phyloP scores from a whole-genome alignment of 2,113 vertebrate species.

The Phrynocephalus versicolor region DNA sequence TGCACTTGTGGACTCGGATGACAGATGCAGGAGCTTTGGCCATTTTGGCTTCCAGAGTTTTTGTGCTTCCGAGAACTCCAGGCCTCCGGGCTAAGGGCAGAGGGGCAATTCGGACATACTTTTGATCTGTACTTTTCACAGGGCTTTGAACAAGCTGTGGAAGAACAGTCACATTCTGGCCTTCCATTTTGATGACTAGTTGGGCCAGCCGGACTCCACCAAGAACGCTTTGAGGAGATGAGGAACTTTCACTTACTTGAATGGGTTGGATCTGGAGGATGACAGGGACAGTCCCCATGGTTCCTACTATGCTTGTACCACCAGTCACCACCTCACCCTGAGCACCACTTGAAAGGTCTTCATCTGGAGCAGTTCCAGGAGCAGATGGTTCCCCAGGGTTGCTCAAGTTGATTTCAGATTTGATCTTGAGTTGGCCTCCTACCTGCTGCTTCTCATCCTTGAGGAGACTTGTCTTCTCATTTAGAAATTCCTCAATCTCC shows the following conservation, averaged over 20 bases:
- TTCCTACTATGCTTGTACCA: not conserved
- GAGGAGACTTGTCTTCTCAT: constrained; percentile 81
- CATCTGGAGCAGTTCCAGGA: not conserved
- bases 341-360: not conserved
- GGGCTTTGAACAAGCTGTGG: constrained; percentile 55
- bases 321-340: constrained; percentile 12
- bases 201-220: constrained; percentile 77
- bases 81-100: constrained; percentile 73
- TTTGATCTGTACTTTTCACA: constrained; percentile 72
- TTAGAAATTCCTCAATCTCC: constrained; percentile 89
- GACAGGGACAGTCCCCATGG: constrained; percentile 64
- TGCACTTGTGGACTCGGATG: constrained; percentile 80
- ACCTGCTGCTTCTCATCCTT: constrained; percentile 60
- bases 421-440: constrained; percentile 22
- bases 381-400: constrained; percentile 18
- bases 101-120: constrained; percentile 86
- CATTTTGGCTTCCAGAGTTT: constrained; percentile 60
- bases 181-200: constrained; percentile 80
- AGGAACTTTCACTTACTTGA: constrained; percentile 53
- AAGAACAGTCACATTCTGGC: constrained; percentile 75
- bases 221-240: constrained; percentile 37
- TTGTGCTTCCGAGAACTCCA: constrained; percentile 26
- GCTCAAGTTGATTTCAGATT: constrained; percentile 17
- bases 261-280: constrained; percentile 84
- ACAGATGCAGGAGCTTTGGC: constrained; percentile 62